A percentile compares a stretch with the other conserved stretches of the same genome.
Conservation (phyloP, 2,888 invertebrate genomes). For the Eugnorisma glareosa region DNA sequence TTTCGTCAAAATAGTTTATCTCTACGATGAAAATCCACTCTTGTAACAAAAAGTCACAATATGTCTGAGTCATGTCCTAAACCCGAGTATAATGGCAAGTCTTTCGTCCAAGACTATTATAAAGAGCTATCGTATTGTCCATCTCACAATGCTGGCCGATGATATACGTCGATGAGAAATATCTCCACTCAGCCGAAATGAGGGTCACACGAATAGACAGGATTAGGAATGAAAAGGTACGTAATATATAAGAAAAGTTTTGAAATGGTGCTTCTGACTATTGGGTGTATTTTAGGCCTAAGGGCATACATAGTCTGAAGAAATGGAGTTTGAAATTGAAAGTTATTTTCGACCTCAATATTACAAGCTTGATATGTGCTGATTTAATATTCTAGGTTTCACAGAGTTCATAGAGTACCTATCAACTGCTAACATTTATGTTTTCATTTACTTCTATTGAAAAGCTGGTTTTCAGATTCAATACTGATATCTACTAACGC, state of each 20-base stretch:
- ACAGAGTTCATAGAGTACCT: background rate
- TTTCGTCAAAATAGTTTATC: slow-evolving; percentile 35
- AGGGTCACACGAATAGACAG: slow-evolving; percentile 77
- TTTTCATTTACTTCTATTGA: background rate
- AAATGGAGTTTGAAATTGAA: slow-evolving; percentile 58
- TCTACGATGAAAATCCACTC: slow-evolving; percentile 49
- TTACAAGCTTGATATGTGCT: slow-evolving; percentile 1
- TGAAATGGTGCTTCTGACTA: slow-evolving; percentile 63
- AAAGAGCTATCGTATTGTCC: slow-evolving; percentile 68
- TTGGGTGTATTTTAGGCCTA: slow-evolving; percentile 52
- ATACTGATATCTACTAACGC: background rate
- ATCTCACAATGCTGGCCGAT: slow-evolving; percentile 69
- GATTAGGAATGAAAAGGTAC: slow-evolving; percentile 75
- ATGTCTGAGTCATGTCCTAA: slow-evolving; percentile 58
- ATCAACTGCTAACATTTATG: background rate
- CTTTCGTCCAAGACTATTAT: slow-evolving; percentile 63
- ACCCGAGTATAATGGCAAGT: slow-evolving; percentile 58
- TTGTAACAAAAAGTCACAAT: slow-evolving; percentile 60
- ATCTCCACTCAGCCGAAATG: slow-evolving; percentile 76
- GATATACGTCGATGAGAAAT: slow-evolving; percentile 77
- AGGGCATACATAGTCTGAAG: slow-evolving; percentile 8
- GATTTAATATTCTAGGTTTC: slow-evolving; percentile 1
- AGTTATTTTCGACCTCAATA: slow-evolving; percentile 37
- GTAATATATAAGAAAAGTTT: slow-evolving; percentile 67
- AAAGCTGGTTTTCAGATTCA: background rate